phyloP scores from a whole-genome alignment of 2,113 vertebrate genomes.

The Emydura subglobosa region DNA sequence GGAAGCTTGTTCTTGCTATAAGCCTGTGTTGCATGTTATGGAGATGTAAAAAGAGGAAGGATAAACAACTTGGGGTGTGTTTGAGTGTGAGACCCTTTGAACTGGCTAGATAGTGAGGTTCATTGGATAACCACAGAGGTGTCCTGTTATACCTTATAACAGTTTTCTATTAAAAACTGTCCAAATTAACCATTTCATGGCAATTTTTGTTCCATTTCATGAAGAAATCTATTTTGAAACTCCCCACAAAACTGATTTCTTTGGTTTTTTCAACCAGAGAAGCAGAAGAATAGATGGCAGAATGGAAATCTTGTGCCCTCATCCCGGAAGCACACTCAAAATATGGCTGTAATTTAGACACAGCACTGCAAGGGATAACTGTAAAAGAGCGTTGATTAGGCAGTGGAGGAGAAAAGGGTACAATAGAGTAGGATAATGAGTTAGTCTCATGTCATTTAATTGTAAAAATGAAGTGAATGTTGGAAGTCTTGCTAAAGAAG shows the following conservation, averaged over 20 bases:
- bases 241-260: not conserved
- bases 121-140: no score
- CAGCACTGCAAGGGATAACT: not conserved
- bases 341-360: not conserved
- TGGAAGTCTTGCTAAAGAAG: not conserved
- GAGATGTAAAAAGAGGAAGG: no score
- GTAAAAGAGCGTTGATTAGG: not conserved
- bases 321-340: not conserved
- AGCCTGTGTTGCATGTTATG: no score
- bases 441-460: not conserved
- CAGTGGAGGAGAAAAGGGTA: not conserved
- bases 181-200: not conserved
- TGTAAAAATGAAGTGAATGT: not conserved
- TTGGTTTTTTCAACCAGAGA: not conserved
- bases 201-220: fast-evolving
- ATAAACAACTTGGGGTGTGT: no score
- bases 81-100: no score
- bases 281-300: not conserved
- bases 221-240: not conserved
- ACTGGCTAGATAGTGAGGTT: no score
- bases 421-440: not conserved
- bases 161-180: not conserved
- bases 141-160: not conserved
- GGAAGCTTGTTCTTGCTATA: no score
- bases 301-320: not conserved